Evolutionary conservation across 2,797 vertebrate genomes (phyloP), one percentile per base, ranked within the genome.

Genomic region (Manis pentadactyla): DNA sequence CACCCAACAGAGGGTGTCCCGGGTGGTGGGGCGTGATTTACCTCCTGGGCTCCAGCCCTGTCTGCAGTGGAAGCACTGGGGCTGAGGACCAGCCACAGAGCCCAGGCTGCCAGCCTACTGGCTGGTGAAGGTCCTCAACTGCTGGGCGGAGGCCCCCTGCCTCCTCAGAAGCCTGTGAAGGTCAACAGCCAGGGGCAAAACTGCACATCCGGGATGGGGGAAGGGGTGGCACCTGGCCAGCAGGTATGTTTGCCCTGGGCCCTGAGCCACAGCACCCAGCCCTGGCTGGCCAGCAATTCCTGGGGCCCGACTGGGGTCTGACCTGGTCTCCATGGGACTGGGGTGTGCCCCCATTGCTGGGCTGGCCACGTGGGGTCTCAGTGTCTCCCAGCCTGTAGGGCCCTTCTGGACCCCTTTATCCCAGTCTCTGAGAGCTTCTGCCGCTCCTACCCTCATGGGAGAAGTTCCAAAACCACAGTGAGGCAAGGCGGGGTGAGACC

Each of bases 401-500:
- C 53, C 53, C 61, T 53, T 34, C 55, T 13, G 39, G 69, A 68
- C 18, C 57, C 39, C 21, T 15, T 17, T 29, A 11, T 15, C 55
- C 0, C 0, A 0, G 29, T 11, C 12, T 0, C 42, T 6, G 53
- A 19, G 17, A 51, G 39, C 57, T 14, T n/a, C 0, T 1, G 63
- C 12, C 0, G 29, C 31, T 34, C 49, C 37, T 6, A 25, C 59
- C 10, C 5, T 2, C 0, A 2, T 25, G 51, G 84, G 42, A 46
- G 0, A 39, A 27, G 23, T 19, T 34, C 68, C 7, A 7, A 85
- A 51, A 55, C 55, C 71, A 53, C 14, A 11, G 66, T 0, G 11
- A 23, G 34, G 37, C 0, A 0, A 23, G 34, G 37, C 0, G 0
- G 7, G n/a, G 12, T 1, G 29, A 92, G 93, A 8, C 59, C 29